phyloP scores from a whole-genome alignment of 2,888 invertebrate species.

The Hypercompe scribonia region DNA sequence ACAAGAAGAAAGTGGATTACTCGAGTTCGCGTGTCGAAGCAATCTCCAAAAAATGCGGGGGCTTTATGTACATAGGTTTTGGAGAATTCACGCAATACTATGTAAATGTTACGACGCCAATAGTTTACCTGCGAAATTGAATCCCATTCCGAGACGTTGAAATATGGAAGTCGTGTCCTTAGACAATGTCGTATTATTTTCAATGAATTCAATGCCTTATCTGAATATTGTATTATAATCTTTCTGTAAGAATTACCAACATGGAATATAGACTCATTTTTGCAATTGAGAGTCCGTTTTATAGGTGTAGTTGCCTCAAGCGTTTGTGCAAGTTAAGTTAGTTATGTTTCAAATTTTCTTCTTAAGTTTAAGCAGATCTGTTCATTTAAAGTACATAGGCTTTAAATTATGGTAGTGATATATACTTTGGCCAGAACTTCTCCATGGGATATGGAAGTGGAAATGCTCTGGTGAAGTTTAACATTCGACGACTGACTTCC shows the following conservation, averaged over 20 bases:
- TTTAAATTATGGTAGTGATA: too few relatives aligned
- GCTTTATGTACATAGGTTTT: slow-evolving; percentile 2
- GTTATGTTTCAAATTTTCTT: neutral
- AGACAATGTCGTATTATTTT: neutral
- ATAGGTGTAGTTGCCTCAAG: neutral
- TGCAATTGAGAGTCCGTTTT: too few relatives aligned
- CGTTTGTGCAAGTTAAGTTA: neutral
- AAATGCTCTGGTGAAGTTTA: too few relatives aligned
- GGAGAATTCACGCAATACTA: slow-evolving; percentile 5
- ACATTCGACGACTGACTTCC: too few relatives aligned
- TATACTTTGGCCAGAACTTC: too few relatives aligned
- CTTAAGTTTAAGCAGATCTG: too few relatives aligned
- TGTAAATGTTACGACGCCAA: slow-evolving; percentile 14
- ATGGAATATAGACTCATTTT: neutral
- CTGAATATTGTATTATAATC: neutral
- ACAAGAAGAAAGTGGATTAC: slow-evolving; percentile 28
- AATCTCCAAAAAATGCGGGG: slow-evolving; percentile 13
- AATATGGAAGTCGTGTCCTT: neutral
- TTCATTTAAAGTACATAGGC: too few relatives aligned
- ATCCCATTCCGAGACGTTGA: neutral
- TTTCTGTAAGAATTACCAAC: neutral
- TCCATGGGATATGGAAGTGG: too few relatives aligned
- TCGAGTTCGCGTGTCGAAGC: slow-evolving; percentile 16
- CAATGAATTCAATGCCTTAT: neutral
- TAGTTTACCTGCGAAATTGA: slow-evolving; percentile 7